Percentiles rank a stretch among this genome's conserved stretches.
phyloP scores from a whole-genome alignment of 1,140 invertebrate genomes.

The Cherax quadricarinatus region DNA sequence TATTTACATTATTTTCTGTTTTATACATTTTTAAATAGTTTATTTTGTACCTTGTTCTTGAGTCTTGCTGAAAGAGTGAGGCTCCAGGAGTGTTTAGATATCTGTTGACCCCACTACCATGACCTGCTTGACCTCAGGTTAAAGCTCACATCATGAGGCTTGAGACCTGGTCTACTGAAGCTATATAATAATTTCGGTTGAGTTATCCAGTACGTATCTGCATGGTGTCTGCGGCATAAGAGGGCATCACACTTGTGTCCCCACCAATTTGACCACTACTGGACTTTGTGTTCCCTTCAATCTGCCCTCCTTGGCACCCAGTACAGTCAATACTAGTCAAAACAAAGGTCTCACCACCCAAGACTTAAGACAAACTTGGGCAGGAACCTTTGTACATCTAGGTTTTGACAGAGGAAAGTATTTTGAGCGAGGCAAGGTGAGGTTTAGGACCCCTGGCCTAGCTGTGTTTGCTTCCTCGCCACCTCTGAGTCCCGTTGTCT shows the following conservation, averaged over 20 bases:
- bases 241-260: neutral
- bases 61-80: neutral
- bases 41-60: conserved; percentile 19
- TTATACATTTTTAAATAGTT: conserved; percentile 2
- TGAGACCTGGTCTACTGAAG: neutral
- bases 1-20: neutral
- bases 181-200: neutral
- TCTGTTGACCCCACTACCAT: neutral
- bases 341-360: neutral
- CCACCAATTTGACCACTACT: too few species aligned
- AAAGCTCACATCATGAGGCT: neutral
- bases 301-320: neutral
- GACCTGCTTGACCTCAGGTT: neutral
- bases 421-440: neutral
- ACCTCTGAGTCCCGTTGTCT: neutral
- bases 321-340: neutral
- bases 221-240: neutral
- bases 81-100: neutral
- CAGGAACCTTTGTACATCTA: neutral
- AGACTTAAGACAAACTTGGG: conserved; percentile 8
- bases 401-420: neutral
- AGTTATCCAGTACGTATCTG: neutral
- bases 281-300: neutral
- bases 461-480: neutral
- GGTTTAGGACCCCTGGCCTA: neutral